These are phyloP conservation scores for Drosophila repleta DNA, from an alignment of 1,140 invertebrate species.

Conservation along the genomic window DNA sequence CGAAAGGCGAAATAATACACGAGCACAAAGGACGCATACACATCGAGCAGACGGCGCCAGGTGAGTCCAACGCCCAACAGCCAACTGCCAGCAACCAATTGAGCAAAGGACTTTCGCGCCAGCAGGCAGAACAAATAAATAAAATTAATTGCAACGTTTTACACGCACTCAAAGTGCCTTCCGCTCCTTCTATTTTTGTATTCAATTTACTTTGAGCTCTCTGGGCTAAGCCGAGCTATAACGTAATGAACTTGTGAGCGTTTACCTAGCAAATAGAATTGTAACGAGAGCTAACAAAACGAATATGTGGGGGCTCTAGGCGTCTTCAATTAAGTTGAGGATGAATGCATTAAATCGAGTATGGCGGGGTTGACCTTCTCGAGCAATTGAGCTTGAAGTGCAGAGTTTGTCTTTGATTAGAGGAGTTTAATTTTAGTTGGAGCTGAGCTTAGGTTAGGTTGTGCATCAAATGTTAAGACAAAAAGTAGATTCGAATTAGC, in stretches of 20 bases:
- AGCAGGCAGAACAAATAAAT: conserved; percentile 70
- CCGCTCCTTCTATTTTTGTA: neutral
- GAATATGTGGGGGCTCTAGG: too few species aligned
- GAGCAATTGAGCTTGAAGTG: too few species aligned
- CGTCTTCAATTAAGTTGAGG: neutral
- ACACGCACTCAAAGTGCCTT: conserved; percentile 8
- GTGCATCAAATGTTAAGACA: too few species aligned
- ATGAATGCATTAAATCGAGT: too few species aligned
- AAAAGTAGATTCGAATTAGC: too few species aligned
- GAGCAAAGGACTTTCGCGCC: conserved; percentile 5
- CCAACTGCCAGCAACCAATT: conserved; percentile 6
- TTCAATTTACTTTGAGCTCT: neutral
- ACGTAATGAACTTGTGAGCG: neutral
- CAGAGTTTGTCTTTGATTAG: too few species aligned
- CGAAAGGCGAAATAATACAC: conserved; percentile 78
- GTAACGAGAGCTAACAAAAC: neutral
- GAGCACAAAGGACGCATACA: conserved; percentile 83
- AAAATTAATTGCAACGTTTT: conserved; percentile 73
- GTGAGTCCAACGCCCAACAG: conserved; percentile 40
- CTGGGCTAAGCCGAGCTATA: neutral
- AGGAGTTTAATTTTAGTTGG: too few species aligned
- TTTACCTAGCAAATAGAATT: neutral
- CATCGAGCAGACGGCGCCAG: conserved; percentile 74
- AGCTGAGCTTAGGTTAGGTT: too few species aligned
- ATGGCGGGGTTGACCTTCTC: too few species aligned